phyloP scores from a whole-genome alignment of 1,140 invertebrate genomes.

The Halictus rubicundus region DNA sequence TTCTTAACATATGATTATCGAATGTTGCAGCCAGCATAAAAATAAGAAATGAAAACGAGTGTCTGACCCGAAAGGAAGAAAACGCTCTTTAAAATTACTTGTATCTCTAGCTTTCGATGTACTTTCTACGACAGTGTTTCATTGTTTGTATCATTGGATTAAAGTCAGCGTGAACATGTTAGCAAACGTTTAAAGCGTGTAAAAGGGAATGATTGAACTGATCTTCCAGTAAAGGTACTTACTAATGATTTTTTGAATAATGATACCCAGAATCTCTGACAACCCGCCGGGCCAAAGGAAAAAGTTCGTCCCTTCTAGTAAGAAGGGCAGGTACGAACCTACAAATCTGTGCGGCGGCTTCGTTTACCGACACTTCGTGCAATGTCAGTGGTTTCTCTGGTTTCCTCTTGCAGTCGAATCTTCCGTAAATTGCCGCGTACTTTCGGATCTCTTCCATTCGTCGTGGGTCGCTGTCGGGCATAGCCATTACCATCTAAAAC shows the following conservation, averaged over 20 bases:
- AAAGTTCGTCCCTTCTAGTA: slow-evolving; percentile 95
- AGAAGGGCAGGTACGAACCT: slow-evolving; percentile 93
- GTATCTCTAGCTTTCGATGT: background rate
- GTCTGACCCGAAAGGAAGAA: background rate
- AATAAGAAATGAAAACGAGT: background rate
- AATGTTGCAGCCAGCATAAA: background rate
- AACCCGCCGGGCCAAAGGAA: slow-evolving; percentile 95
- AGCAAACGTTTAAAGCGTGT: slow-evolving; percentile 10
- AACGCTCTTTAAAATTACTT: background rate
- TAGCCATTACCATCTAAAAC: slow-evolving; percentile 89
- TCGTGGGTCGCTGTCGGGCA: slow-evolving; percentile 92
- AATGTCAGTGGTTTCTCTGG: slow-evolving; percentile 97
- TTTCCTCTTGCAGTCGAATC: slow-evolving; percentile 97
- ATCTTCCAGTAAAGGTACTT: slow-evolving; percentile 62
- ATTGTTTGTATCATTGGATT: background rate
- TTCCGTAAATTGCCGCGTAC: slow-evolving; percentile 97
- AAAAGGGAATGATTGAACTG: slow-evolving; percentile 3
- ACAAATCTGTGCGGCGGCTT: slow-evolving; percentile 97
- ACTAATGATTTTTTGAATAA: slow-evolving; percentile 90
- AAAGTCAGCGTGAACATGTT: background rate
- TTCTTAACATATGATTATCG: too few relatives aligned
- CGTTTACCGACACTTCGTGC: slow-evolving; percentile 98
- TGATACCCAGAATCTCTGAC: slow-evolving; percentile 96
- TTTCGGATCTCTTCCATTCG: slow-evolving; percentile 96
- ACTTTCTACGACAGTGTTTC: too few relatives aligned